Evolutionary conservation across 2,888 invertebrate genomes (phyloP).

Genomic region (Hetaerina titia): DNA sequence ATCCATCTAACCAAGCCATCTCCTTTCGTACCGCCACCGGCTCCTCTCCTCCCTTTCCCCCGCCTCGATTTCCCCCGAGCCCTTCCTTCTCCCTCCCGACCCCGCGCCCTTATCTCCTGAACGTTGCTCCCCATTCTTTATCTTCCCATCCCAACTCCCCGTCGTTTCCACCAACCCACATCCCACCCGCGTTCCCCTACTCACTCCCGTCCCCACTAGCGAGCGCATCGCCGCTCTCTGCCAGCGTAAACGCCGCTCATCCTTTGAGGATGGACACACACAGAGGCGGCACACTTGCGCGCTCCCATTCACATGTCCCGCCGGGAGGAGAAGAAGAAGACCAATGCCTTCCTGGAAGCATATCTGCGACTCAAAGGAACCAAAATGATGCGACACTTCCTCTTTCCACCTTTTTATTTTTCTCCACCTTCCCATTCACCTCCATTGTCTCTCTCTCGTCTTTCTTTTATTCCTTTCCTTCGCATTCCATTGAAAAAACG

Average conservation of each 20-base stretch:
- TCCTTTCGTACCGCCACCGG: background rate
- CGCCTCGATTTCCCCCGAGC: background rate
- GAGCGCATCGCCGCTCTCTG: background rate
- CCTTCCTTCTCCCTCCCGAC: background rate
- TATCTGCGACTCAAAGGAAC: constrained; percentile 16
- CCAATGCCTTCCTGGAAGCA: constrained; percentile 50
- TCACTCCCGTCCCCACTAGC: background rate
- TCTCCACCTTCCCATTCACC: background rate
- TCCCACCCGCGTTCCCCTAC: background rate
- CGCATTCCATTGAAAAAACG: background rate
- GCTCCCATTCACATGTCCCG: constrained; percentile 53
- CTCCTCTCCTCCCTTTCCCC: background rate
- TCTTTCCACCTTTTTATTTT: background rate
- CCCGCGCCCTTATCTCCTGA: background rate
- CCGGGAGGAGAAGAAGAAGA: constrained; percentile 15
- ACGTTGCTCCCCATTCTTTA: background rate
- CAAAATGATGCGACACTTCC: constrained; percentile 46
- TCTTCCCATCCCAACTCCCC: background rate
- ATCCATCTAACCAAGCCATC: background rate
- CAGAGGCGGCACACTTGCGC: background rate
- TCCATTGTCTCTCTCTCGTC: background rate
- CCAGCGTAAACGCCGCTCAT: constrained; percentile 21
- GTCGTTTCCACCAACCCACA: background rate
- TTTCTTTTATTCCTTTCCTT: background rate
- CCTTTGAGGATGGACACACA: constrained; percentile 39